These are phyloP conservation scores for Apogon talboti DNA, from an alignment of 2,797 vertebrate genomes.

Conservation along the genomic window DNA sequence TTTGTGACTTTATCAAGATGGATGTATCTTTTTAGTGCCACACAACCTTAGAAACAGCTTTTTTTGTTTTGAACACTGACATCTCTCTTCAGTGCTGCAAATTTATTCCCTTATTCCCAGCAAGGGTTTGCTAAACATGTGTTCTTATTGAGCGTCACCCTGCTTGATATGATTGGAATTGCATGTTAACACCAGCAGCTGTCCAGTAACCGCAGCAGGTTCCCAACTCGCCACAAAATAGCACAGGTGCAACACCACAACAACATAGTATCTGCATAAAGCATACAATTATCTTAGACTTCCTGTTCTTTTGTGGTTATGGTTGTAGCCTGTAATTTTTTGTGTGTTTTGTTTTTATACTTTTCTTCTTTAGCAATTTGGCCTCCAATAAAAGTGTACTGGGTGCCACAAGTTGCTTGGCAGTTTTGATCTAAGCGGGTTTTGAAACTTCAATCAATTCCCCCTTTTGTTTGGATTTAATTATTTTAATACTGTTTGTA, in stretches of 20 bases:
- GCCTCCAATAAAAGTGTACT: too few relatives aligned
- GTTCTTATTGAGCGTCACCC: constrained; percentile 25
- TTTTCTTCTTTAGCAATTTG: too few relatives aligned
- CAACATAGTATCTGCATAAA: not conserved
- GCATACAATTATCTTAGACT: constrained; percentile 5
- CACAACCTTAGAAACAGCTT: not conserved
- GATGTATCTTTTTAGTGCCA: not conserved
- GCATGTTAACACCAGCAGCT: constrained; percentile 28
- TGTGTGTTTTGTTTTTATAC: too few relatives aligned
- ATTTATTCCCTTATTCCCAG: constrained; percentile 4
- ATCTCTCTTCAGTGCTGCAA: not conserved
- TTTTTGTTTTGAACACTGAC: not conserved
- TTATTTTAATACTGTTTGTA: not conserved
- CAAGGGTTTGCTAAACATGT: constrained; percentile 26
- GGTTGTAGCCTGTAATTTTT: too few relatives aligned
- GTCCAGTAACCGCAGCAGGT: constrained; percentile 10
- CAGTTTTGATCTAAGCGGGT: too few relatives aligned
- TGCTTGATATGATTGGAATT: constrained; percentile 7
- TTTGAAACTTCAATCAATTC: too few relatives aligned
- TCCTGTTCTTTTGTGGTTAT: not conserved
- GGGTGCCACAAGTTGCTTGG: too few relatives aligned
- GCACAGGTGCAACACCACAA: constrained; percentile 3
- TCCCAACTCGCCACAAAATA: constrained; percentile 13
- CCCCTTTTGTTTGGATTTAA: too few relatives aligned
- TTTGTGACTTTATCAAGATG: not conserved